Percentiles rank a stretch among this genome's conserved stretches.
Conservation (phyloP, 2,797 vertebrate species). For the Zenarchopterus dispar region DNA sequence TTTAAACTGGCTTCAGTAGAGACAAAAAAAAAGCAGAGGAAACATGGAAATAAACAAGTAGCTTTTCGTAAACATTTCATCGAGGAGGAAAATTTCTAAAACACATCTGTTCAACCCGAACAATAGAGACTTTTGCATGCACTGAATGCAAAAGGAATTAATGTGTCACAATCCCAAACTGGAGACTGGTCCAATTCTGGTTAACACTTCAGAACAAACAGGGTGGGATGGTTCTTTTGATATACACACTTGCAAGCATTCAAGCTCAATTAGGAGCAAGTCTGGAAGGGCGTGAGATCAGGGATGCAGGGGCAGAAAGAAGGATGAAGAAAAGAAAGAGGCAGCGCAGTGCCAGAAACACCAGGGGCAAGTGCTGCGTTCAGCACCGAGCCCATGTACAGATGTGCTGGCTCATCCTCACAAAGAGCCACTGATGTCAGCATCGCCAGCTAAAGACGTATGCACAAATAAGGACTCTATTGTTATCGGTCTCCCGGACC, state of each 20-base stretch:
- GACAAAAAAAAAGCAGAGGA: not conserved
- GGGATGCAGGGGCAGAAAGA: slow-evolving; percentile 40
- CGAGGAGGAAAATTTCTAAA: not conserved
- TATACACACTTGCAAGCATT: slow-evolving; percentile 70
- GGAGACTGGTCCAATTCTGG: slow-evolving; percentile 15
- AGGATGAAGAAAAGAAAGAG: slow-evolving; percentile 39
- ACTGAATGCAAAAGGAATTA: not conserved
- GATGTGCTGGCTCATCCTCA: slow-evolving; percentile 76
- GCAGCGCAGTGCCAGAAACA: slow-evolving; percentile 65
- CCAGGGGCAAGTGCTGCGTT: slow-evolving; percentile 72
- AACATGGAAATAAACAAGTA: not conserved
- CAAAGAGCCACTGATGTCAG: slow-evolving; percentile 76
- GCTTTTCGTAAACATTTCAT: too few relatives aligned
- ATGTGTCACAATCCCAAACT: not conserved
- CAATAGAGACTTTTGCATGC: not conserved
- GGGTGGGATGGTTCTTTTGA: slow-evolving; percentile 51
- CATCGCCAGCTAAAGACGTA: slow-evolving; percentile 56
- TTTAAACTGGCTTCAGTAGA: too few relatives aligned
- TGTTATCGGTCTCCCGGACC: slow-evolving; percentile 55
- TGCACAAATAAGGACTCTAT: slow-evolving; percentile 69
- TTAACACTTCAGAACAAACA: slow-evolving; percentile 36
- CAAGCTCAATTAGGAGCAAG: slow-evolving; percentile 69
- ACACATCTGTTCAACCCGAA: too few relatives aligned
- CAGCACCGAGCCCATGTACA: slow-evolving; percentile 61
- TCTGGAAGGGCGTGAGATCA: slow-evolving; percentile 56